These are phyloP conservation scores for Caenorhabditis latens DNA, from an alignment of 1,140 invertebrate genomes.

Conservation along the genomic window DNA sequence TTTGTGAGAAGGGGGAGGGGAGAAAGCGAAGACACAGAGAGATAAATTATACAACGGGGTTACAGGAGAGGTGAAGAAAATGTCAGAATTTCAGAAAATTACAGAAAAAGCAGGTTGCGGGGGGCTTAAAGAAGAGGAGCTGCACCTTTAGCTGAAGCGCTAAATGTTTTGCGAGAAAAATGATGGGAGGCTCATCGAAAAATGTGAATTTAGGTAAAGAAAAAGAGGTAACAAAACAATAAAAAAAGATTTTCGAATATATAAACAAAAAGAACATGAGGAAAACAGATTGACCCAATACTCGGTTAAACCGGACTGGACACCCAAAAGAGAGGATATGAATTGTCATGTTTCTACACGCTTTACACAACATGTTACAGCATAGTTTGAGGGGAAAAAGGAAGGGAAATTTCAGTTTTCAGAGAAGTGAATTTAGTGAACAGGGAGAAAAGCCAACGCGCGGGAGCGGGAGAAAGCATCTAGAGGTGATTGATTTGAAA, in stretches of 20 bases:
- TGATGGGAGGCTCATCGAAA: slow-evolving; percentile 50
- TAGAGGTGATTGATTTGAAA: background rate
- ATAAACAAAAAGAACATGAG: slow-evolving; percentile 51
- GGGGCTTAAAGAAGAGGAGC: slow-evolving; percentile 24
- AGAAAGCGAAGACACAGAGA: background rate
- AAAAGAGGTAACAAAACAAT: background rate
- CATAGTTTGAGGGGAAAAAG: background rate
- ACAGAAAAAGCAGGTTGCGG: background rate
- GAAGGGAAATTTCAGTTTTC: background rate
- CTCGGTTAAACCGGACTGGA: slow-evolving; percentile 10
- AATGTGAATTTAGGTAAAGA: background rate
- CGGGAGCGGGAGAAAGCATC: slow-evolving; percentile 32
- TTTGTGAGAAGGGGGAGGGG: background rate
- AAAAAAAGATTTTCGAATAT: slow-evolving; percentile 31
- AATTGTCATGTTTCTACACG: slow-evolving; percentile 54
- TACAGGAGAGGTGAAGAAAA: background rate
- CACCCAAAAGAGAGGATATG: background rate
- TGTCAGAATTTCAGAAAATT: background rate
- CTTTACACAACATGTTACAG: slow-evolving; percentile 38
- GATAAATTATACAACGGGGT: slow-evolving; percentile 30
- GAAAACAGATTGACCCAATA: background rate
- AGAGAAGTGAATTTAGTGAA: slow-evolving; percentile 10
- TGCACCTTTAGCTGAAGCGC: slow-evolving; percentile 54
- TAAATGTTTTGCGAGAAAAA: slow-evolving; percentile 48
- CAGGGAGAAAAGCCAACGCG: background rate